These are phyloP conservation scores for Chloroceryle aenea DNA, from an alignment of 2,113 vertebrate genomes.

Conservation along the genomic window DNA sequence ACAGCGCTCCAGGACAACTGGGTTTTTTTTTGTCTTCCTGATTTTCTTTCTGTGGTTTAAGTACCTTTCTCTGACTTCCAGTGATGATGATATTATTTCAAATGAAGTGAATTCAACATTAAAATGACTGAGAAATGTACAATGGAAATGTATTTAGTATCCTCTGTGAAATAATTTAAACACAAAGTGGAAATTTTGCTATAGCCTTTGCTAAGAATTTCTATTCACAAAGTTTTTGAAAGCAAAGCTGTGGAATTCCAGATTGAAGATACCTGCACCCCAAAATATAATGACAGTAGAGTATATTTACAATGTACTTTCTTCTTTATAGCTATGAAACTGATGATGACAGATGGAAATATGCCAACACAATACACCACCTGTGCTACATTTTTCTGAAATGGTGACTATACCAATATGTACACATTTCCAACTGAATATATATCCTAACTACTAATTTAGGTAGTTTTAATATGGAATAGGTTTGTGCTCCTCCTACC, in stretches of 20 bases:
- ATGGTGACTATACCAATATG: not conserved
- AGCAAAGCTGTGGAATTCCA: not conserved
- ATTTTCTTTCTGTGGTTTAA: not conserved
- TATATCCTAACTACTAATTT: not conserved
- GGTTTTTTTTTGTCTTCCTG: not conserved
- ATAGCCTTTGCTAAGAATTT: not conserved
- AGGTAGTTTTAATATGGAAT: not conserved
- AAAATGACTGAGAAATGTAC: not conserved
- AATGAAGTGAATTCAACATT: not conserved
- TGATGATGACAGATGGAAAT: not conserved
- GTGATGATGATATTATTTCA: not conserved
- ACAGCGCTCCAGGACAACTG: not conserved
- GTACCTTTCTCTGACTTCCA: not conserved
- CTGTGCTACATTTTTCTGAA: not conserved
- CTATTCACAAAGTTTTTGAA: not conserved
- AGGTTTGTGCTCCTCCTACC: not conserved
- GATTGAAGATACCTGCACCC: not conserved
- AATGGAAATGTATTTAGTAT: not conserved
- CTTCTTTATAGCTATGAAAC: not conserved
- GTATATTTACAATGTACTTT: not conserved
- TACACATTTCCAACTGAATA: not conserved
- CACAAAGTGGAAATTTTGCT: not conserved
- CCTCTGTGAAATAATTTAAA: not conserved
- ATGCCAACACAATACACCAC: not conserved
- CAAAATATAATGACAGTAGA: not conserved